Evolutionary conservation across 2,113 vertebrate genomes (phyloP).

Genomic region (Neoarius graeffei): DNA sequence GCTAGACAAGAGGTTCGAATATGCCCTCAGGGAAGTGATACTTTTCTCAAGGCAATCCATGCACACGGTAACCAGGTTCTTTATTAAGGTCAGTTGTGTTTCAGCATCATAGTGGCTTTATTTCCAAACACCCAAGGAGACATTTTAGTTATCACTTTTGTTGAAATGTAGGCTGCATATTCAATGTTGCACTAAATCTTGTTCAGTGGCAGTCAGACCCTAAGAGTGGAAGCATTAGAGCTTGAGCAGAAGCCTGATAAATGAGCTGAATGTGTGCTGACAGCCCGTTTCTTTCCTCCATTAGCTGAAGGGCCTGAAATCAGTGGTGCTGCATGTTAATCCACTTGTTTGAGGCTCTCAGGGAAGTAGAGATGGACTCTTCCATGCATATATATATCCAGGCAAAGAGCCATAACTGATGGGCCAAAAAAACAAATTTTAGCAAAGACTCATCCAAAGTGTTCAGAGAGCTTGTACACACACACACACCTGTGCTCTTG

Average conservation of each 20-base stretch:
- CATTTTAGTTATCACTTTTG: neutral
- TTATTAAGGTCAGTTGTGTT: neutral
- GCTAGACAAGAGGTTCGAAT: too few relatives aligned
- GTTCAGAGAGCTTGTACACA: neutral
- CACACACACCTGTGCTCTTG: too few relatives aligned
- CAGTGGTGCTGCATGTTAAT: constrained; percentile 40
- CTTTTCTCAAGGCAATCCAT: neutral
- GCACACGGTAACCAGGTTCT: neutral
- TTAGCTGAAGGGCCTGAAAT: constrained; percentile 28
- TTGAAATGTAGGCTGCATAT: neutral
- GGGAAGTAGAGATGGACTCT: constrained; percentile 14
- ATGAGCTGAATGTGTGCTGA: constrained; percentile 36
- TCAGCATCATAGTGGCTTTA: neutral
- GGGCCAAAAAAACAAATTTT: neutral
- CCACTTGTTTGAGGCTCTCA: constrained; percentile 13
- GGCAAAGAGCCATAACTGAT: constrained; percentile 1
- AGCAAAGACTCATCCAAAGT: neutral
- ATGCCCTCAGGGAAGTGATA: too few relatives aligned
- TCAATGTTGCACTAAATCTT: constrained; percentile 24
- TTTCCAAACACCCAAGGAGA: neutral
- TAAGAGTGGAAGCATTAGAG: constrained; percentile 13
- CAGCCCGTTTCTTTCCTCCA: constrained; percentile 27
- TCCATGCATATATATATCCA: constrained; percentile 1
- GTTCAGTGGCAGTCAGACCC: constrained; percentile 22
- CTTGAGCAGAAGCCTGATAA: constrained; percentile 41